Evolutionary conservation across 1,140 invertebrate genomes (phyloP).

Genomic region (Brachionus manjavacas): DNA sequence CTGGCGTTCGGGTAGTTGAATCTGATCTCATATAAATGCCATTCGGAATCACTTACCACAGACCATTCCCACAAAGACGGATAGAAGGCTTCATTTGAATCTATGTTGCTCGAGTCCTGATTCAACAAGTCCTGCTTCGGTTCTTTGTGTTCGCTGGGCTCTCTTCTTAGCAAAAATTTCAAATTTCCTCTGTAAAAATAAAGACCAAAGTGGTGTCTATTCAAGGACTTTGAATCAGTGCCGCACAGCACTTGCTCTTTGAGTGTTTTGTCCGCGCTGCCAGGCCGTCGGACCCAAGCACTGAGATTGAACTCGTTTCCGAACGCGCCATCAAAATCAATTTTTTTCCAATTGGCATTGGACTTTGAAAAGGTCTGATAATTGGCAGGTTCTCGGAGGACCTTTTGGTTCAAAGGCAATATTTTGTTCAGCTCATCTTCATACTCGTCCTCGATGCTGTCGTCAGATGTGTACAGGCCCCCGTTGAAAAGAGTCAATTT

Average conservation of each 20-base stretch:
- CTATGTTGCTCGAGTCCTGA: conserved; percentile 5
- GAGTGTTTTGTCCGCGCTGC: background rate
- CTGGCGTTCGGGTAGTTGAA: conserved; percentile 21
- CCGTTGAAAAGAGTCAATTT: background rate
- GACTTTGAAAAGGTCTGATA: conserved; percentile 2
- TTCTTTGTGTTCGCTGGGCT: background rate
- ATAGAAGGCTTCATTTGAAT: conserved; percentile 33
- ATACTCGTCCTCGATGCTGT: conserved; percentile 4
- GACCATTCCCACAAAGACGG: conserved; percentile 40
- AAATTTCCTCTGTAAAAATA: conserved; percentile 39
- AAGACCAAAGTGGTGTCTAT: conserved; percentile 34
- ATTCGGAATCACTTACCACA: conserved; percentile 13
- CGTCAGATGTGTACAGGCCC: background rate
- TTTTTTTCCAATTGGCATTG: background rate
- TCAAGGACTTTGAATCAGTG: conserved; percentile 19
- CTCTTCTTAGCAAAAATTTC: conserved; percentile 29
- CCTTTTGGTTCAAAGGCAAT: background rate
- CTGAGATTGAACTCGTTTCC: background rate
- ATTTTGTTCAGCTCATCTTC: background rate
- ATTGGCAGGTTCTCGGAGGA: background rate
- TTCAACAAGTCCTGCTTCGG: background rate
- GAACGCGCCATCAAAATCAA: conserved; percentile 5
- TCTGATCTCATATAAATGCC: conserved; percentile 40
- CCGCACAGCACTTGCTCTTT: conserved; percentile 37
- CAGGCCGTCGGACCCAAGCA: conserved; percentile 34